Evolutionary conservation across 2,113 vertebrate genomes (phyloP).

Genomic region (Pelvicachromis taeniatus): DNA sequence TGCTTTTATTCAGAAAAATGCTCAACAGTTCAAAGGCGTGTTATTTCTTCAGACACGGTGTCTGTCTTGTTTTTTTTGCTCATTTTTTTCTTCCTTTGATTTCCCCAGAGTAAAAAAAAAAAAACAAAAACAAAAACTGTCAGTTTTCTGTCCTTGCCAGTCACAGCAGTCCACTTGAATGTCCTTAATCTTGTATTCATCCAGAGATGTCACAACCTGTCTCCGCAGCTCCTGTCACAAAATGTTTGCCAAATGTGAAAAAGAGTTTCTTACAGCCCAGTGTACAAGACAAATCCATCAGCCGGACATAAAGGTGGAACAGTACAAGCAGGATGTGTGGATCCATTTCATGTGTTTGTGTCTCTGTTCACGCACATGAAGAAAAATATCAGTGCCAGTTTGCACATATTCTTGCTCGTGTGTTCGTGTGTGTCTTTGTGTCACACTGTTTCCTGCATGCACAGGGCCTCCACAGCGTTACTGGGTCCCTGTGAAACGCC

Average conservation of each 20-base stretch:
- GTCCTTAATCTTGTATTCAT: not conserved
- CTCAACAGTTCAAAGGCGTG: slow-evolving; percentile 68
- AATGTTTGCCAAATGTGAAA: slow-evolving; percentile 23
- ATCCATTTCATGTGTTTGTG: not conserved
- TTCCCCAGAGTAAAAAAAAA: not conserved
- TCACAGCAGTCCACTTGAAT: not conserved
- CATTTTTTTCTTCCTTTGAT: slow-evolving; percentile 4
- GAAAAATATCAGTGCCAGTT: not conserved
- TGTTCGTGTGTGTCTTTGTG: not conserved
- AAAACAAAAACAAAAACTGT: slow-evolving; percentile 10
- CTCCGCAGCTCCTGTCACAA: not conserved
- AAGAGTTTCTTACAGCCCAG: not conserved
- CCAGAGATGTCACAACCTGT: not conserved
- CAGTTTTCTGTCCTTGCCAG: not conserved
- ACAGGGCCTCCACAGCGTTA: slow-evolving; percentile 86
- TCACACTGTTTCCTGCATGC: slow-evolving; percentile 85
- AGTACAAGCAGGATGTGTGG: not conserved
- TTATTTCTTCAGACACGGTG: slow-evolving; percentile 43
- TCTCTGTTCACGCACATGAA: slow-evolving; percentile 5
- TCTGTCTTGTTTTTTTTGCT: slow-evolving; percentile 7
- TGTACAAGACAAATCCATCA: not conserved
- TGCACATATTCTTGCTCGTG: not conserved
- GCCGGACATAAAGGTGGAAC: not conserved
- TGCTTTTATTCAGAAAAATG: slow-evolving; percentile 72
- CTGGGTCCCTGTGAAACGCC: slow-evolving; percentile 95